Base-by-base conservation (phyloP, 2,888 invertebrate genomes). In the Andrena praecox region DNA sequence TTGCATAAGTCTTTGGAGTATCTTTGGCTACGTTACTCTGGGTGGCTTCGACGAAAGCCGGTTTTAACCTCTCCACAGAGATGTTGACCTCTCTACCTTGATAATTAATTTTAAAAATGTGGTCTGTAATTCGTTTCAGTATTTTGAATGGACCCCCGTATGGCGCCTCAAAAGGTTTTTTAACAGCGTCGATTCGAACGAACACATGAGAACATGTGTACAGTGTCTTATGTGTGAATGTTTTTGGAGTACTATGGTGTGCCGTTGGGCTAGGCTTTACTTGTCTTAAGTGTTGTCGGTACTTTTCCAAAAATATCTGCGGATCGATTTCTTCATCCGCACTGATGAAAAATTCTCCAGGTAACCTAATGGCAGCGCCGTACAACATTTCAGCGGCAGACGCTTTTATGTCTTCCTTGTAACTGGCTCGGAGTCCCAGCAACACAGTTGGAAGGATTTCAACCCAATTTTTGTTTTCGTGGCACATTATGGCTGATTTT, bases 401-500 rank as follows among this genome's bases (percentile, higher is more conserved):
- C 2, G 79, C 54, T 0, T 62, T 64, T 0, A 85, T 59, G 27
- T 82, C 86, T 16, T 86, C 85, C 20, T 84, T 90, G 5, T 62
- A 24, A 2, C 68, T 50, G 0, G 82, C 69, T 5, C 86, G 66
- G 3, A 86, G 48, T 0, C 88, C 89, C 0, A 91, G 75, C 2
- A 90, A 64, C 0, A 89, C 80, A 42, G 73, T 78, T 1, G 90
- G 87, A 2, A 90, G 79, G 1, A 77, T 71, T 7, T 80, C 76
- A 2, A 48, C 27, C 89, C 90, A 91, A 8, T 85, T 16, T 0
- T 24, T 2, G 0, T 24, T 42, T 8, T 64, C 73, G 2, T 82
- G 86, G 48, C 82, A 85, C 64, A 64, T 87, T 6, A 91, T 71
- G 0, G 90, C 82, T 0, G 83, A 35, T 66, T 92, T 92, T 0